Conservation (phyloP, 2,113 vertebrate genomes). For the Centropus bengalensis region DNA sequence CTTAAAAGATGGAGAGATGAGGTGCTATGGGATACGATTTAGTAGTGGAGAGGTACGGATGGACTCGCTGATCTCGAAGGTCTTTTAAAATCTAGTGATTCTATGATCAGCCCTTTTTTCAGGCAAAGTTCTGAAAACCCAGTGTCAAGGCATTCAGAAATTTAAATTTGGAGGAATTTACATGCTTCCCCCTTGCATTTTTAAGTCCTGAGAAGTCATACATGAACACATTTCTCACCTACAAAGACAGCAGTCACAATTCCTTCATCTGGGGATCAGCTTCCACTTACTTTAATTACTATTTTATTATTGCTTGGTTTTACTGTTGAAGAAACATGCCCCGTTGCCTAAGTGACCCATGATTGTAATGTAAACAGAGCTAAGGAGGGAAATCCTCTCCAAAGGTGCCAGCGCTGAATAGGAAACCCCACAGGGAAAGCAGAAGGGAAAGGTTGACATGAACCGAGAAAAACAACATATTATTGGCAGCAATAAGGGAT, state of each 20-base stretch:
- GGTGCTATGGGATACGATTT: no score
- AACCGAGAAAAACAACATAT: neutral
- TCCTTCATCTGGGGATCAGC: neutral
- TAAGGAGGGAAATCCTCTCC: neutral
- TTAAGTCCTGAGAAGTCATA: neutral
- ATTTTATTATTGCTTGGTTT: neutral
- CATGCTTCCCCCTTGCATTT: neutral
- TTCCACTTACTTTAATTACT: neutral
- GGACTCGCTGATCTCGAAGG: no score
- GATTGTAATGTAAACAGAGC: neutral
- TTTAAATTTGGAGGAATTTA: neutral
- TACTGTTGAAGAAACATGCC: neutral
- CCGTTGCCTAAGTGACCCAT: neutral
- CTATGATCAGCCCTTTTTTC: neutral
- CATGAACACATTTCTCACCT: neutral
- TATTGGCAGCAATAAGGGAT: neutral
- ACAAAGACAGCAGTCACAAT: fast-evolving
- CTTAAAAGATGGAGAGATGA: no score
- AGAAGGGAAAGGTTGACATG: neutral
- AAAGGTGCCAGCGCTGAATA: neutral
- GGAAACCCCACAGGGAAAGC: neutral
- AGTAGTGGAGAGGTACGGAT: no score
- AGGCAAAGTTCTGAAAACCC: neutral
- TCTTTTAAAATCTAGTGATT: no score
- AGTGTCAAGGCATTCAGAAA: neutral